Conservation (phyloP, 1,140 invertebrate species). For the Drosophila fuyamai region DNA sequence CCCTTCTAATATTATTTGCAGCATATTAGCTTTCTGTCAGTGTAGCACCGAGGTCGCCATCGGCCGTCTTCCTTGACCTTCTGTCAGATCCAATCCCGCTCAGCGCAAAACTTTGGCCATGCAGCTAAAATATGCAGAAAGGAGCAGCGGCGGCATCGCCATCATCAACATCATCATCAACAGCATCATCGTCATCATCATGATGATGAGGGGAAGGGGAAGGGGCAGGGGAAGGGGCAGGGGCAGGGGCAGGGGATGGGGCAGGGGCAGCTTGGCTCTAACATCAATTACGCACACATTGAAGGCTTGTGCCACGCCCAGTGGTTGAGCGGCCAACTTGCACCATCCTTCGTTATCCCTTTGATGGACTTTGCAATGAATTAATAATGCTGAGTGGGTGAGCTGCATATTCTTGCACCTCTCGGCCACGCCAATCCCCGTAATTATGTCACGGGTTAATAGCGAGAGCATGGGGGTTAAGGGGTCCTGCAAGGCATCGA, state of each 20-base stretch:
- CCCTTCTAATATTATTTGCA: too few relatives aligned
- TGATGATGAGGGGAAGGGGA: neutral
- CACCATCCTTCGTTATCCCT: conserved; percentile 17
- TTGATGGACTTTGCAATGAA: conserved; percentile 32
- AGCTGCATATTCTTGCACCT: conserved; percentile 32
- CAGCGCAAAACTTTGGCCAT: conserved; percentile 45
- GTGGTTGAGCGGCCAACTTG: conserved; percentile 5
- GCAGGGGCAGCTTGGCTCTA: conserved; percentile 15
- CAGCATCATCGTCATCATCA: conserved; percentile 2
- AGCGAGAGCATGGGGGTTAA: neutral
- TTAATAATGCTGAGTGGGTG: conserved; percentile 46
- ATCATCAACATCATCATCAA: conserved; percentile 18
- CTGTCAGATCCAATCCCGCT: conserved; percentile 24
- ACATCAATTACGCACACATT: conserved; percentile 62
- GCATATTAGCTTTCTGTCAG: neutral
- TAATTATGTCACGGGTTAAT: conserved; percentile 59
- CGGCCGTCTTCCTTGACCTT: conserved; percentile 29
- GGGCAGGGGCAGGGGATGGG: too few relatives aligned
- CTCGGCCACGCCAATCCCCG: conserved; percentile 31
- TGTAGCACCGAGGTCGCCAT: neutral
- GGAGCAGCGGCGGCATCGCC: conserved; percentile 10
- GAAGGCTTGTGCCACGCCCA: conserved; percentile 45
- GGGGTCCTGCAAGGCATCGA: conserved; percentile 26
- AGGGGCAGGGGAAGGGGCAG: too few relatives aligned
- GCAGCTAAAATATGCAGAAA: conserved; percentile 66